Base-by-base conservation (phyloP, 2,113 vertebrate genomes). In the Xiphophorus hellerii region DNA sequence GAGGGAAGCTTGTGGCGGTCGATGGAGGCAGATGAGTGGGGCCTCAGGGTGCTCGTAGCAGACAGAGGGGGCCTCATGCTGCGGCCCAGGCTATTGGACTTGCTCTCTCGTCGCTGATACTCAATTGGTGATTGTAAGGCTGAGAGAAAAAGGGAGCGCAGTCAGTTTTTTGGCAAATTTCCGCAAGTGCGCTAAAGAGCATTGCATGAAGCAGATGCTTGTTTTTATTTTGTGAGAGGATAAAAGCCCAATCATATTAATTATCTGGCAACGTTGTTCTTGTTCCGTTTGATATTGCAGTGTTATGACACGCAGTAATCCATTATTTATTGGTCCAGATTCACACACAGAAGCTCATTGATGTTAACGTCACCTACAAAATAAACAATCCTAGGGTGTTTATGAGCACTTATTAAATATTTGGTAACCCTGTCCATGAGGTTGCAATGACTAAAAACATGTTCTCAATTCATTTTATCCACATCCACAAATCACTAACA, bases 91-190 rank as follows among this genome's bases (percentile, higher is more conserved):
- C 96, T 98, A 82, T 96, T 97, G 77, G 96, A 97, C 90, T 97
- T 96, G 90, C 95, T 96, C 89, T 98, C 97, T 29, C 94, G 89
- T 25, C 96, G 94, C 91, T 97, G 96, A 93, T 98, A 98, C 87
- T 97, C 96, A 51, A 98, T 98, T 25, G 97, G 97, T 0, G 96
- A 98, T 90, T 97, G 96, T 90, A 97, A 88, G 68, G 97, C 97
- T 98, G 85, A 14, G 74, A 76, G 33, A 80, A 61, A 78, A 30
- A 81, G 3, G 73, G 42, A 61, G 51, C 25, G 71, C 13, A 77
- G n/a, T 39, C 0, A 22, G 28, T 25, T 33, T n/a, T 33, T 25
- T 30, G 0, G 73, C 28, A 22, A 35, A 76, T 37, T 62, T 51
- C n/a, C 15, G 11, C 20, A 27, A 7, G 25, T 17, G 3, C 17